Evolutionary conservation across 1,140 invertebrate genomes (phyloP), one percentile per base, ranked within the genome.

Genomic region (Micrasema minimum): DNA sequence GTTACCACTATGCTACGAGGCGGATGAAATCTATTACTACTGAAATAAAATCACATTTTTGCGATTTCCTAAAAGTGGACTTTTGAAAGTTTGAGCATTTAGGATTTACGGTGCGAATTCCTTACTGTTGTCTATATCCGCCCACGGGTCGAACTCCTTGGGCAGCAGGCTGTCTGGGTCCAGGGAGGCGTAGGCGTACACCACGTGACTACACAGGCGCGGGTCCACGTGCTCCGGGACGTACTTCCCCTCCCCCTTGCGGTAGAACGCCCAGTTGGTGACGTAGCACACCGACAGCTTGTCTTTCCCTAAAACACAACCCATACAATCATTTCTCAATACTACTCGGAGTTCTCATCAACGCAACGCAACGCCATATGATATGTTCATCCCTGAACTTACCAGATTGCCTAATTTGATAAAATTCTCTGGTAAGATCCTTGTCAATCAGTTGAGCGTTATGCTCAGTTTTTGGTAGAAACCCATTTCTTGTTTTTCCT

Each of bases 161-260:
- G 95, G 87, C 0, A 88, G 79, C 1, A 95, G 81, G 4, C 87
- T 90, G 35, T 93, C 88, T 0, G 92, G 89, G 78, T 95, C 92
- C 14, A 96, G 80, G 10, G 90, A 90, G n/a, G 93, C 93, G 79
- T 96, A 97, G 0, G 95, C 93, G 76, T 97, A 97, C 11, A 97
- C 87, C 2, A 97, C 84, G 75, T 96, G 93, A 0, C 94, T 95
- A 77, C 96, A 97, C 0, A 97, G 85, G 43, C 84, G 81, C 0
- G 89, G 85, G 77, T 96, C 92, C 0, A 97, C 81, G 72, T 94
- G 87, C 82, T 96, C 94, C 0, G 95, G 95, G 0, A 92, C 90
- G 79, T 94, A 96, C 80, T 93, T 91, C 7, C 91, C 94, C 66
- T 92, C 90, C 0, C 86, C 90, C 75, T 92, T 92, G 48, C 95